Conservation (phyloP, 2,888 invertebrate genomes). For the Thera obeliscata region DNA sequence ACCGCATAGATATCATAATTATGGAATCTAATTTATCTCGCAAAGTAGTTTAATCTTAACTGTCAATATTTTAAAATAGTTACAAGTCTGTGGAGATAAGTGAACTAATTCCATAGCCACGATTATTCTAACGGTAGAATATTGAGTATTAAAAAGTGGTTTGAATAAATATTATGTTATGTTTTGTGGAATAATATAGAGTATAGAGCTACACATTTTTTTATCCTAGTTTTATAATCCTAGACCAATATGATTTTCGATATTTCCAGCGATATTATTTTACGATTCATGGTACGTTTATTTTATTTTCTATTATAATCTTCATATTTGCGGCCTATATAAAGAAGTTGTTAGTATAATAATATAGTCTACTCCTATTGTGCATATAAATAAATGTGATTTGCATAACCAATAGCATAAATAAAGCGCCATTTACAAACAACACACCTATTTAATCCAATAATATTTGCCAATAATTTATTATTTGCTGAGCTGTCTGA, state of each 20-base stretch:
- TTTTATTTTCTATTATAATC: no score
- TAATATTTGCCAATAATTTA: slow-evolving; percentile 5
- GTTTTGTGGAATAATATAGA: neutral
- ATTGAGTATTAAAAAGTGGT: neutral
- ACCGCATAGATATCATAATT: no score
- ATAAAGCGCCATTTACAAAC: neutral
- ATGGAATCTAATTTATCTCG: no score
- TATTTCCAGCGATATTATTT: no score
- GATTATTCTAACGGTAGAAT: neutral
- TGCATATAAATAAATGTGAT: neutral
- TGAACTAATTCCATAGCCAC: no score
- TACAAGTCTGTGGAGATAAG: no score
- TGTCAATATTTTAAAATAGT: no score
- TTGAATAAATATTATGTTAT: neutral
- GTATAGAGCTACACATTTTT: neutral
- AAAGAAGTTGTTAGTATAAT: no score
- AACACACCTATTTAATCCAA: neutral
- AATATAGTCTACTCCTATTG: neutral
- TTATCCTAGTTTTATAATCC: neutral
- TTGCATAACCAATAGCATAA: neutral
- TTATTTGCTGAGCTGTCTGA: slow-evolving; percentile 22
- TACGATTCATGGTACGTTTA: no score
- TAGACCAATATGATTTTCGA: neutral
- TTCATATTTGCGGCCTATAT: no score
- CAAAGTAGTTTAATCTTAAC: no score